phyloP scores from a whole-genome alignment of 2,113 vertebrate species.

The Halcyon malimbica region DNA sequence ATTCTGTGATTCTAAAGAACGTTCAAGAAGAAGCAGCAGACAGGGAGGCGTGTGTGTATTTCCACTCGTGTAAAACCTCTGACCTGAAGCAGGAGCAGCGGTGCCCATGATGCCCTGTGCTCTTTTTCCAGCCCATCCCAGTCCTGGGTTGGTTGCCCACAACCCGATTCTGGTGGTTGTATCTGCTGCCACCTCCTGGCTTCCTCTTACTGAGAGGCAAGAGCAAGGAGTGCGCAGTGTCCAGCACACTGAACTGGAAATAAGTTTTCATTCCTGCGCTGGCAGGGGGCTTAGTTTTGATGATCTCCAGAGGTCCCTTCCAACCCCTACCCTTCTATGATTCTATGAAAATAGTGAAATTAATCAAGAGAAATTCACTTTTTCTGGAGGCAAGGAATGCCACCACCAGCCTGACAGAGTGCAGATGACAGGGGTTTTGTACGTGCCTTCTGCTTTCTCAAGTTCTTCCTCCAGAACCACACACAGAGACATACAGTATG shows the following conservation, averaged over 20 bases:
- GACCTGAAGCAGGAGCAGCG: too few relatives aligned
- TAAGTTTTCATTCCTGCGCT: background rate
- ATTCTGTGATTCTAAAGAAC: background rate
- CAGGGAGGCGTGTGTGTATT: background rate
- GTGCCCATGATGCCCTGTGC: background rate
- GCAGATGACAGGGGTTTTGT: background rate
- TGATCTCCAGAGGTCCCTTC: too few relatives aligned
- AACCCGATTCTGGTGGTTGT: background rate
- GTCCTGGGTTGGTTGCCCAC: background rate
- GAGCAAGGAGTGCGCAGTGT: fast-evolving
- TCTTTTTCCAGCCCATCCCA: background rate
- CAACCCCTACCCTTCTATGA: too few relatives aligned
- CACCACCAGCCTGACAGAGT: background rate
- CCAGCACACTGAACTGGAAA: background rate
- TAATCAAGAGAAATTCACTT: background rate
- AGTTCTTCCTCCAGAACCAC: background rate
- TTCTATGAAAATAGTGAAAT: background rate
- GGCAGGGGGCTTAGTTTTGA: too few relatives aligned
- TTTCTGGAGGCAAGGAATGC: background rate
- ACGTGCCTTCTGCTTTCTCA: background rate
- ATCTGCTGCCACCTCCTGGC: conserved; percentile 75
- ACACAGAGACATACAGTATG: fast-evolving
- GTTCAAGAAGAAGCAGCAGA: background rate
- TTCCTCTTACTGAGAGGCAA: background rate
- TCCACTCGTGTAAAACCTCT: background rate